Conservation (phyloP, 2,797 vertebrate species). For the Tympanoctomys barrerae region DNA sequence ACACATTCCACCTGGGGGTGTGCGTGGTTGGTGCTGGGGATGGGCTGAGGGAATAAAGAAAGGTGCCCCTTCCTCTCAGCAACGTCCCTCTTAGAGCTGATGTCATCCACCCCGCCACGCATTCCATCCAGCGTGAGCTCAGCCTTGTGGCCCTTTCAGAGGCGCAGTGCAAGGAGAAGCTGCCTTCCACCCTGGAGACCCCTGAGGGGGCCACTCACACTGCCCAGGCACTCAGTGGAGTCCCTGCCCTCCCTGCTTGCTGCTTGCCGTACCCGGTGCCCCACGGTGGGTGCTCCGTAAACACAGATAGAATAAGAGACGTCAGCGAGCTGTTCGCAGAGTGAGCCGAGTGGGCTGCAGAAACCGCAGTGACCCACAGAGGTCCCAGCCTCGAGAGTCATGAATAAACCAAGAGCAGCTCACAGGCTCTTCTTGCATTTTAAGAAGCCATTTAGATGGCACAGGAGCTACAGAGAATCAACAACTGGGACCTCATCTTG, state of each 20-base stretch:
- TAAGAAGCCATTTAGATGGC: background rate
- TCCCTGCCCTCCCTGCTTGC: background rate
- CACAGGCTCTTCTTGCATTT: background rate
- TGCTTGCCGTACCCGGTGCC: background rate
- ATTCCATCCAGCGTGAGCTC: background rate
- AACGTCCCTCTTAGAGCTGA: background rate
- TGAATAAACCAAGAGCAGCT: background rate
- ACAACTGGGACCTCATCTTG: too few relatives aligned
- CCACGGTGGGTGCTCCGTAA: background rate
- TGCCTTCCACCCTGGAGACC: background rate
- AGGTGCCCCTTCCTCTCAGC: background rate
- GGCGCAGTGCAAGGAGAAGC: background rate
- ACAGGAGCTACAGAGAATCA: too few relatives aligned
- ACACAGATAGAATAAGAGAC: background rate
- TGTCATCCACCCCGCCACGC: background rate
- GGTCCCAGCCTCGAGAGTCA: slow-evolving; percentile 14
- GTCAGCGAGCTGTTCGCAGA: slow-evolving; percentile 1
- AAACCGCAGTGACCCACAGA: background rate
- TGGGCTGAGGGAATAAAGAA: background rate
- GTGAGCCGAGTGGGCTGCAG: background rate
- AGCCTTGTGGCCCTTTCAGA: background rate
- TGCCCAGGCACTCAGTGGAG: background rate
- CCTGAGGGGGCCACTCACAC: background rate
- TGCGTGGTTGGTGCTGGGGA: background rate
- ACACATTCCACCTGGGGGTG: background rate